Conservation (phyloP, 2,888 invertebrate species). For the Pristionchus maxplancki region DNA sequence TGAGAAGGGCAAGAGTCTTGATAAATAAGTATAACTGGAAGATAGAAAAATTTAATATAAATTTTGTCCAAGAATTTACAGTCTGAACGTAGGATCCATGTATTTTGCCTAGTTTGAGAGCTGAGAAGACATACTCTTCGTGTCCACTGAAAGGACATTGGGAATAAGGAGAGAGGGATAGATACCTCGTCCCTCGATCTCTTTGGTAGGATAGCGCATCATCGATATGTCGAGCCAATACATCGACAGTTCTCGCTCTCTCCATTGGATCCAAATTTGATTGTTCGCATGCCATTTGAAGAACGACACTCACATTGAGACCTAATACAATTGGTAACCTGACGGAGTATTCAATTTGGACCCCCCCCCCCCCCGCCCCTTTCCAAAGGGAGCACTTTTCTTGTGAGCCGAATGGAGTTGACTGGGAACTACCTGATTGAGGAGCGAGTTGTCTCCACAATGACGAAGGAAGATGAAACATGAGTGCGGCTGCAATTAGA, state of each 20-base stretch:
- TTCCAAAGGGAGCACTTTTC: no score
- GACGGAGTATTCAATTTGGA: no score
- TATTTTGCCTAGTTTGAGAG: conserved; percentile 39
- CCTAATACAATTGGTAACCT: no score
- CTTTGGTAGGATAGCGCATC: conserved; percentile 79
- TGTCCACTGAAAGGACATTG: conserved; percentile 44
- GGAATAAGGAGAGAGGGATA: neutral
- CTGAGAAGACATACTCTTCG: conserved; percentile 38
- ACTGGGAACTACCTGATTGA: conserved; percentile 71
- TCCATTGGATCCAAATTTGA: conserved; percentile 79
- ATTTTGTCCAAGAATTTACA: neutral
- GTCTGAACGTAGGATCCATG: conserved; percentile 50
- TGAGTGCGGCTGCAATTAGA: conserved; percentile 74
- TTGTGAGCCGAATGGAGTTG: no score
- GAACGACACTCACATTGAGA: conserved; percentile 78
- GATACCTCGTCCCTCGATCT: conserved; percentile 65
- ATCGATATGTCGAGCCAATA: conserved; percentile 80
- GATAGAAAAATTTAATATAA: neutral
- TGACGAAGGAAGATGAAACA: conserved; percentile 77
- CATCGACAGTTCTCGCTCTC: conserved; percentile 79
- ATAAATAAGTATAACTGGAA: conserved; percentile 78
- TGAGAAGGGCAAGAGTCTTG: conserved; percentile 79
- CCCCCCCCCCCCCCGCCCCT: no score
- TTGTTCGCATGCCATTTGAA: conserved; percentile 77
- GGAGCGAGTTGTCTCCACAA: conserved; percentile 77